These are phyloP conservation scores for Cryptotermes secundus DNA, from an alignment of 1,140 invertebrate species.

Conservation along the genomic window DNA sequence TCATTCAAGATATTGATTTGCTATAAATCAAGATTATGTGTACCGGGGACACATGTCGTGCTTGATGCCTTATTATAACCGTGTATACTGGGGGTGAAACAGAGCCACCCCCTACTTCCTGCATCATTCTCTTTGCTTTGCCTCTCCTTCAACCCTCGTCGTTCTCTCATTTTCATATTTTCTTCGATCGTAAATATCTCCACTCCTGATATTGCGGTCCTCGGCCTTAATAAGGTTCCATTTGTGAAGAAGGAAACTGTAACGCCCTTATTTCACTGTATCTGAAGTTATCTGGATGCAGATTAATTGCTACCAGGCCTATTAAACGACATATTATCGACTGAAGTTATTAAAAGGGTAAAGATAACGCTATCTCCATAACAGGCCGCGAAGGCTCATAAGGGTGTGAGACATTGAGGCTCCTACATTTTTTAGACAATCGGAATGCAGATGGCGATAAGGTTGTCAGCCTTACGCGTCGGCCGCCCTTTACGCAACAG, in stretches of 20 bases:
- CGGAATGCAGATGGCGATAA: too few species aligned
- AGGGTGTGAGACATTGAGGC: too few species aligned
- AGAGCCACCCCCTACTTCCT: neutral
- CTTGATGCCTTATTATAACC: conserved; percentile 1
- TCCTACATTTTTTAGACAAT: too few species aligned
- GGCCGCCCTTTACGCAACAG: too few species aligned
- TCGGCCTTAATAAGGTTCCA: neutral
- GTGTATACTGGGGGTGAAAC: neutral
- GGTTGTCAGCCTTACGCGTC: too few species aligned
- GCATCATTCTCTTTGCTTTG: neutral
- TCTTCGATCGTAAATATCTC: neutral
- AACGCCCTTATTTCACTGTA: neutral
- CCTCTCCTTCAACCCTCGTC: neutral
- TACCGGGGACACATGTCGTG: neutral
- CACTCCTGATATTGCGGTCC: neutral
- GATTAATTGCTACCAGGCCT: too few species aligned
- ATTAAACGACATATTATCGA: too few species aligned
- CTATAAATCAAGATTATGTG: conserved; percentile 32
- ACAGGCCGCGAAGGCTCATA: too few species aligned
- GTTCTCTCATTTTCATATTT: neutral
- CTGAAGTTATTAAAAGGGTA: too few species aligned
- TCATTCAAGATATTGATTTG: conserved; percentile 32
- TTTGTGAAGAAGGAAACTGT: neutral
- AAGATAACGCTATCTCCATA: too few species aligned
- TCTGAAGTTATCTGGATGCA: too few species aligned